Evolutionary conservation across 53 echinoderm and acorn worm species (phyloP), one percentile per base, ranked within the genome.

Genomic region (Astropecten irregularis): DNA sequence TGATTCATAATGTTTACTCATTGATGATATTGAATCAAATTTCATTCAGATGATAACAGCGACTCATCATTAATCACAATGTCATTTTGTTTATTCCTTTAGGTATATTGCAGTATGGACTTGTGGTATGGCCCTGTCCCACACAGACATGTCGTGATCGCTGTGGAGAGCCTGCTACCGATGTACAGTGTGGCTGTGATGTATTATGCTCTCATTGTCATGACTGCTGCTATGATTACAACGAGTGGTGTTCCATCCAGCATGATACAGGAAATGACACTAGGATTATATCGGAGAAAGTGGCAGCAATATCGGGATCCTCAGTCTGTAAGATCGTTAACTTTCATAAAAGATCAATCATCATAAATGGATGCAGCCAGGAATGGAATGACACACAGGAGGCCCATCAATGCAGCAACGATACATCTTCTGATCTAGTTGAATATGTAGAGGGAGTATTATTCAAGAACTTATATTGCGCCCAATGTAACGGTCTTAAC

Each of bases 191-290:
- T 58, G 58, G 84, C 9, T 83, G 84, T 11, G 84, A 83, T 59
- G 48, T 13, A 11, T 13, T 29, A 3, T 83, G 84, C 40, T 32
- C 57, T 40, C 30, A 27, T 0, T 83, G 70, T 29, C 69, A 58
- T 26, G 84, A 83, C 46, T 83, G 84, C 21, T 83, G 84, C 15
- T 31, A 71, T 21, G 71, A 71, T 71, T 71, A 50, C 71, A 30
- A 28, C 11, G 5, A 50, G 36, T 35, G 51, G 20, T 71, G 71
- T 71, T 27, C 51, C 16, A 27, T 33, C 0, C 16, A 35, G 8
- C 71, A 35, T 33, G 52, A 48, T 0, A 4, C 31, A 5, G 27
- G 1, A 5, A 21, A 20, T n/a, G n/a, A n/a, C n/a, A n/a, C n/a
- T 21, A 3, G 21, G 3, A 13, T 28, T 11, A 4, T 48, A 49